phyloP scores from a whole-genome alignment of 2,113 vertebrate species.

The Gavia stellata region DNA sequence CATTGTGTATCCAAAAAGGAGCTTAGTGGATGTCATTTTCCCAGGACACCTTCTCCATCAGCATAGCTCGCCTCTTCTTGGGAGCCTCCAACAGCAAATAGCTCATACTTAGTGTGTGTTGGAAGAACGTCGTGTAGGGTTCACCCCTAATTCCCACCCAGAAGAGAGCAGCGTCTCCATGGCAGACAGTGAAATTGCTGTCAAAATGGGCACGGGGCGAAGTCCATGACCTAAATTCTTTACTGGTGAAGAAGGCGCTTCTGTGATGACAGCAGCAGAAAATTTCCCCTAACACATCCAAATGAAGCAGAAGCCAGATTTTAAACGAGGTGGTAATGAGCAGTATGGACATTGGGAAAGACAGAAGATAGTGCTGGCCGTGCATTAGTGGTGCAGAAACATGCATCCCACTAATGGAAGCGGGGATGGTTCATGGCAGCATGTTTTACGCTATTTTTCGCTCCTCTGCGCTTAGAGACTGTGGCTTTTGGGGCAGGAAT shows the following conservation, averaged over 20 bases:
- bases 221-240: not conserved
- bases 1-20: rapidly evolving
- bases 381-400: not conserved
- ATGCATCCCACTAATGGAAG: not conserved
- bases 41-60: not conserved
- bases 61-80: not conserved
- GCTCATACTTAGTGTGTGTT: not conserved
- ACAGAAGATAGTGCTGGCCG: not conserved
- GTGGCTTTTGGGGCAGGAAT: not conserved
- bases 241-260: not conserved
- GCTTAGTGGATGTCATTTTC: not conserved
- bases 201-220: rapidly evolving
- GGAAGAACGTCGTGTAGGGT: rapidly evolving
- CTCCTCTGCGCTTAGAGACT: not conserved
- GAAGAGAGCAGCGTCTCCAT: rapidly evolving
- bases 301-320: not conserved
- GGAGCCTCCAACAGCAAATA: not conserved
- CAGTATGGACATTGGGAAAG: not conserved
- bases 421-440: not conserved
- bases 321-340: not conserved
- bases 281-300: not conserved
- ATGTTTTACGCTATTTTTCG: not conserved
- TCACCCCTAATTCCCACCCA: not conserved
- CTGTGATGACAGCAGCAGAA: not conserved
- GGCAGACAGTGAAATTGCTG: not conserved